Percentiles rank a stretch among this genome's conserved stretches.
phyloP scores from a whole-genome alignment of 2,888 invertebrate genomes.

The Caenorhabditis angaria region DNA sequence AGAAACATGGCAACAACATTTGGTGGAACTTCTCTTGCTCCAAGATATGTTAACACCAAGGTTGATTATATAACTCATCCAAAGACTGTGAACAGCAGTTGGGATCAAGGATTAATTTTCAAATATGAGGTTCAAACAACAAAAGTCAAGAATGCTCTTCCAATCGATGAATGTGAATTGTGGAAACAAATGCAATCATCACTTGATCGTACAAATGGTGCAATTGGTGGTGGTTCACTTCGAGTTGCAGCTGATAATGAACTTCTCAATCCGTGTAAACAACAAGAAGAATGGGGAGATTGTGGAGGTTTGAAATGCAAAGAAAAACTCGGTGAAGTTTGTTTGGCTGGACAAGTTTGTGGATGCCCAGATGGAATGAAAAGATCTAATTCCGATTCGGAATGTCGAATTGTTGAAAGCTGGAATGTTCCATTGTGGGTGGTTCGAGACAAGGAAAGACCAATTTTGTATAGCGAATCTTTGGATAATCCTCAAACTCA shows the following conservation, averaged over 20 bases:
- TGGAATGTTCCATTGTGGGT: constrained; percentile 70
- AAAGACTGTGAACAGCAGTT: constrained; percentile 69
- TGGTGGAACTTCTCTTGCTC: constrained; percentile 65
- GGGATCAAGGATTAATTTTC: constrained; percentile 70
- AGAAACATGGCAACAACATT: constrained; percentile 68
- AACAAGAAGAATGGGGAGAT: constrained; percentile 46
- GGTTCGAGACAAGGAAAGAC: constrained; percentile 59
- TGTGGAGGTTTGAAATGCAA: constrained; percentile 68
- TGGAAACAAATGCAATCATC: constrained; percentile 68
- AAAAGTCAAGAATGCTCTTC: constrained; percentile 43
- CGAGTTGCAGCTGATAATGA: constrained; percentile 68
- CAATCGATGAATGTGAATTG: constrained; percentile 67
- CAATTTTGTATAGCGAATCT: constrained; percentile 63
- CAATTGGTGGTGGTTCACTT: constrained; percentile 65
- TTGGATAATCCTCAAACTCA: constrained; percentile 62
- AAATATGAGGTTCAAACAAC: constrained; percentile 68
- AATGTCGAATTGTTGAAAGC: constrained; percentile 69
- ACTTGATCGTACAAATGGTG: constrained; percentile 54
- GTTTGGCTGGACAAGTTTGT: constrained; percentile 68
- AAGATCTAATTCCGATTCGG: constrained; percentile 51
- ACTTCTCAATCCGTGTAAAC: constrained; percentile 67
- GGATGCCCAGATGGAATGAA: constrained; percentile 70
- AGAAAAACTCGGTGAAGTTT: constrained; percentile 58
- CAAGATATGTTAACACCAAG: constrained; percentile 65
- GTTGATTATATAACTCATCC: constrained; percentile 71